Evolutionary conservation across 2,797 vertebrate genomes (phyloP), one percentile per base, ranked within the genome.

Genomic region (Acestrorhynchus altus): DNA sequence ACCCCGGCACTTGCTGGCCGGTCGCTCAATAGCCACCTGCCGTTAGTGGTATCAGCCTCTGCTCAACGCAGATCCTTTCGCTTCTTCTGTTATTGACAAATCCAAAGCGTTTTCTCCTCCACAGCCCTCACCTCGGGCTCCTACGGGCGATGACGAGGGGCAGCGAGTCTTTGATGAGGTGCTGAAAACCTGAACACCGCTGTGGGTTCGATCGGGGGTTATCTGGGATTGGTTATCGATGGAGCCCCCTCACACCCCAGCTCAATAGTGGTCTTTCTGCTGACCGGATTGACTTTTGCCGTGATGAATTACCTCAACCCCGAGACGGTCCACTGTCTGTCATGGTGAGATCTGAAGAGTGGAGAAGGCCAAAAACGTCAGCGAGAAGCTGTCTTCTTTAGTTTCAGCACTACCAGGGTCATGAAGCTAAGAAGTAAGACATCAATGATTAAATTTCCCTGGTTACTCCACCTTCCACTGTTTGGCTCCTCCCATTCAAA

Each of bases 21-120:
- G 80, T 74, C 68, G 81, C 79, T 90, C 88, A 81, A 89, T 91
- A 88, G 85, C 85, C 85, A 85, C 86, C 91, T 91, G 91, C 87
- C 89, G 46, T 88, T 85, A 82, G 88, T 83, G 88, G 91, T 91
- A 90, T 89, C 86, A 83, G 83, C 79, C 86, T 76, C 74, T 76
- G 79, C 79, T 72, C 73, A 75, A 85, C 85, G 71, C 60, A 86
- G 88, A 87, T 81, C 88, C 89, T 83, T 57, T 49, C 9, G 7
- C 4, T 74, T 22, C 26, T 26, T 44, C 60, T 79, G 51, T 67
- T 71, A 47, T 76, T 63, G 74, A 69, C 51, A 61, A 79, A 71
- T 28, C 66, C 40, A 8, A 28, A 70, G 57, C 11, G 49, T 70
- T 76, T 80, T 73, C 73, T 46, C 57, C 70, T 59, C 60, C 63